Conservation (phyloP, 2,113 vertebrate genomes). For the Proteles cristata region DNA sequence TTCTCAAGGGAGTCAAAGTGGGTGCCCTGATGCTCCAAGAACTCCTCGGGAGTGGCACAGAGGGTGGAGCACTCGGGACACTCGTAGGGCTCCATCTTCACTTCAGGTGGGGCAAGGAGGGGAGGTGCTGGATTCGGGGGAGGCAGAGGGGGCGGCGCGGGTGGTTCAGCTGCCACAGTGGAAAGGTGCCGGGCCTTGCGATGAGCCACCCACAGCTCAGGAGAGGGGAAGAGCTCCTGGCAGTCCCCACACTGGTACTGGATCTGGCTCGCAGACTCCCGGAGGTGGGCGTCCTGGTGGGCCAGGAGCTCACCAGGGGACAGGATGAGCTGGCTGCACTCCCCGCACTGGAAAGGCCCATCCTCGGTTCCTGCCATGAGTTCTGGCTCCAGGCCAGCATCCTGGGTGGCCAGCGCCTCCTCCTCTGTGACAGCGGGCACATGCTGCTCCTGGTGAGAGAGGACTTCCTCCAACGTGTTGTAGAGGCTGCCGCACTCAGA, state of each 20-base stretch:
- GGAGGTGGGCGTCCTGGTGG: conserved; percentile 94
- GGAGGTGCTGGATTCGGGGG: conserved; percentile 14
- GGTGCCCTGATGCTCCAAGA: conserved; percentile 94
- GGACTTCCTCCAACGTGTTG: conserved; percentile 92
- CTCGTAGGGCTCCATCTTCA: conserved; percentile 91
- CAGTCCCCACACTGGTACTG: conserved; percentile 95
- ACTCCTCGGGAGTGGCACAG: conserved; percentile 93
- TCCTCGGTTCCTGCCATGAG: conserved; percentile 71
- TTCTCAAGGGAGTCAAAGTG: conserved; percentile 88
- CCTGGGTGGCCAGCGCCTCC: conserved; percentile 54
- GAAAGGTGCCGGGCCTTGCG: conserved; percentile 83
- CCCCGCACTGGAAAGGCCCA: conserved; percentile 92
- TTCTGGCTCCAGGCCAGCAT: not conserved
- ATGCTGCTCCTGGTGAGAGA: conserved; percentile 94
- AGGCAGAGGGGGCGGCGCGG: not conserved
- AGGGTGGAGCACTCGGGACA: conserved; percentile 93
- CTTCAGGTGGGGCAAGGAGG: not conserved
- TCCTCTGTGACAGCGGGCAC: conserved; percentile 60
- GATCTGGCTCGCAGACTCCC: conserved; percentile 86
- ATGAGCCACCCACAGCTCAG: conserved; percentile 92
- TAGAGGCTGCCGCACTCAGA: conserved; percentile 93
- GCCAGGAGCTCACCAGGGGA: conserved; percentile 91
- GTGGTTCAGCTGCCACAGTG: not conserved
- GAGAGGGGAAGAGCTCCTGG: conserved; percentile 90
- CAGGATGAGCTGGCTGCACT: conserved; percentile 90